These are phyloP conservation scores for Papilio xuthus DNA, from an alignment of 1,140 invertebrate species.

Conservation along the genomic window DNA sequence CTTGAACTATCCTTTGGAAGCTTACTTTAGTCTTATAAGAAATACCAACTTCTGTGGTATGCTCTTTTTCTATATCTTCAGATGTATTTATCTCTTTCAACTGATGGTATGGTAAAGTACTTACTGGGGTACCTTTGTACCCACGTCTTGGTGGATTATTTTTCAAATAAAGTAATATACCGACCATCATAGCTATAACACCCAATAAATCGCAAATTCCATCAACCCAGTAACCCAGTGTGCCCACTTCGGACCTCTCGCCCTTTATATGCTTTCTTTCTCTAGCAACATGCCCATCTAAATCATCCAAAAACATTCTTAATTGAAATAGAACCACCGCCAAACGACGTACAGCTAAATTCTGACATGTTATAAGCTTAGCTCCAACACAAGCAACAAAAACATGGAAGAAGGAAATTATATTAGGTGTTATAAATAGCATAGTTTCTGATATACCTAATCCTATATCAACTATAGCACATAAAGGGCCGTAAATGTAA, in stretches of 20 bases:
- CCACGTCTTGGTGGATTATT: slow-evolving; percentile 86
- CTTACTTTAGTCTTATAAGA: slow-evolving; percentile 85
- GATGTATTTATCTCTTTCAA: slow-evolving; percentile 76
- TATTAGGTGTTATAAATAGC: slow-evolving; percentile 88
- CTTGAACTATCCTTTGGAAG: slow-evolving; percentile 84
- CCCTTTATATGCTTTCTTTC: slow-evolving; percentile 86
- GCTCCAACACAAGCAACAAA: slow-evolving; percentile 86
- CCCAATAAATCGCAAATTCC: slow-evolving; percentile 89
- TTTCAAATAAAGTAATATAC: slow-evolving; percentile 85
- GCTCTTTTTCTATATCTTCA: slow-evolving; percentile 79
- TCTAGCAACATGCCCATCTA: slow-evolving; percentile 90
- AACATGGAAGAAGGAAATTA: slow-evolving; percentile 89
- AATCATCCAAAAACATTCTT: slow-evolving; percentile 89
- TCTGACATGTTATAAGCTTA: slow-evolving; percentile 86
- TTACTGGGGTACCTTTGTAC: slow-evolving; percentile 82
- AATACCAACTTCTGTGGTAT: slow-evolving; percentile 80
- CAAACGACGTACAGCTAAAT: slow-evolving; percentile 84
- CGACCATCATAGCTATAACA: slow-evolving; percentile 85
- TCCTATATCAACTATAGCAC: slow-evolving; percentile 84
- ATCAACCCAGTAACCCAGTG: slow-evolving; percentile 87
- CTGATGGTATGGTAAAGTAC: slow-evolving; percentile 75
- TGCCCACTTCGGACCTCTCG: slow-evolving; percentile 87
- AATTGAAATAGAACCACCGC: slow-evolving; percentile 89
- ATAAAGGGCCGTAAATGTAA: slow-evolving; percentile 88
- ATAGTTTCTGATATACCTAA: slow-evolving; percentile 84